Evolutionary conservation across 1,140 invertebrate genomes (phyloP).

Genomic region (Odontomachus brunneus): DNA sequence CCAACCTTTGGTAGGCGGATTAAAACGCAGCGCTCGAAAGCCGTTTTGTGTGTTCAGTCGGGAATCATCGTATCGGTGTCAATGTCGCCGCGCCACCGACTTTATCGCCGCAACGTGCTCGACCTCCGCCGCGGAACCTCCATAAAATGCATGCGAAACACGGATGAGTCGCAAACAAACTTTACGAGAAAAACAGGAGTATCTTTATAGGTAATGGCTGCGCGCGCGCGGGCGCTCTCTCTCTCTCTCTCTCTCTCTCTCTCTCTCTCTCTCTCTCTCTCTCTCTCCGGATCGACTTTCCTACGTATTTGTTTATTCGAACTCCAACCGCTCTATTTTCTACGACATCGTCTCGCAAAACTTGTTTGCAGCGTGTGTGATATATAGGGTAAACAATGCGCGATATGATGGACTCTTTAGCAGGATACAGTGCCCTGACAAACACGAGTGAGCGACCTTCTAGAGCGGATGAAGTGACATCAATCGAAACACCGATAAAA

Average conservation of each 20-base stretch:
- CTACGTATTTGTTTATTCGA: neutral
- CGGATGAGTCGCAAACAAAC: neutral
- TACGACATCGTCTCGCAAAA: neutral
- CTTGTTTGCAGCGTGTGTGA: neutral
- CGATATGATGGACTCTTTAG: neutral
- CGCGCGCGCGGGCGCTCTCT: no score
- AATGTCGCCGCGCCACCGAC: neutral
- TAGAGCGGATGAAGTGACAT: no score
- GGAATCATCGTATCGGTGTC: neutral
- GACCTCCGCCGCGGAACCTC: neutral
- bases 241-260: no score
- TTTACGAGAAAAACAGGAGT: neutral
- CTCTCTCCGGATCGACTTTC: neutral
- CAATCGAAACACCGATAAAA: no score
- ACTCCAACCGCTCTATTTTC: neutral
- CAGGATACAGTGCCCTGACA: neutral
- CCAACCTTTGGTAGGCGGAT: neutral
- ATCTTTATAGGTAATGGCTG: neutral
- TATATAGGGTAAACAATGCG: neutral
- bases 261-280: no score
- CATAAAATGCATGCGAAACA: constrained; percentile 2
- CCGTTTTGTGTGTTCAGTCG: neutral
- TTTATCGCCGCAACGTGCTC: neutral
- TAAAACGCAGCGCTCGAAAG: neutral
- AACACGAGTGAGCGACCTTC: no score